Conservation (phyloP, 2,888 invertebrate species). For the Caenorhabditis wallacei region DNA sequence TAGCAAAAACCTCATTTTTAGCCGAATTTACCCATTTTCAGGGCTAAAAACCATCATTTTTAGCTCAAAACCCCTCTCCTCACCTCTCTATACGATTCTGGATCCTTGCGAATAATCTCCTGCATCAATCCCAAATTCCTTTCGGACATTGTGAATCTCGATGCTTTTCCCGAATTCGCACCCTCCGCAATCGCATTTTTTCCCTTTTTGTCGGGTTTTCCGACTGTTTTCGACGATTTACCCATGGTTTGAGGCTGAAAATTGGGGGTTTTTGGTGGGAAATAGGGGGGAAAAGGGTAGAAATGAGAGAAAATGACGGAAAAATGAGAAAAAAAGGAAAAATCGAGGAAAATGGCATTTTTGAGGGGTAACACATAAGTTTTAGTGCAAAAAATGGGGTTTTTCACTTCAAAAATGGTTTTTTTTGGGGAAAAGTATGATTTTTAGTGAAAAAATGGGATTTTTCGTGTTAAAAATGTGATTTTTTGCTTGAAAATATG, state of each 20-base stretch:
- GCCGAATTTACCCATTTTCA: neutral
- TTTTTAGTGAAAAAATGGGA: neutral
- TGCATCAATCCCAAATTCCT: constrained; percentile 76
- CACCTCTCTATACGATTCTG: constrained; percentile 80
- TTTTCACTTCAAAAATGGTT: too few species aligned
- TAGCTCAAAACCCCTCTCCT: too few species aligned
- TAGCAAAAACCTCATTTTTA: too few species aligned
- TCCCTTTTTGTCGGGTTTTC: neutral
- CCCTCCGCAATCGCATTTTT: constrained; percentile 12
- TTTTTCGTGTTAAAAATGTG: too few species aligned
- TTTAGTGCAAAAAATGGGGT: neutral
- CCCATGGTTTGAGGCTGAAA: constrained; percentile 36
- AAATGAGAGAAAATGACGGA: neutral
- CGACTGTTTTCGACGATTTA: constrained; percentile 11
- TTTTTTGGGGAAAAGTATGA: neutral
- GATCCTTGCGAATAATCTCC: constrained; percentile 81
- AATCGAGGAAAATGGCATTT: neutral
- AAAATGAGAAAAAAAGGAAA: constrained; percentile 6
- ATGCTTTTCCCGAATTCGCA: constrained; percentile 58
- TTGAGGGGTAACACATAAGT: too few species aligned
- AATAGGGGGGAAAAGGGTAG: neutral
- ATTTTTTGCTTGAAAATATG: too few species aligned
- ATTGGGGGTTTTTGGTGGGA: neutral
- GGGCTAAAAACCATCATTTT: neutral
- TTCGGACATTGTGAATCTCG: constrained; percentile 75